Evolutionary conservation across 2,888 invertebrate species (phyloP), one percentile per base, ranked within the genome.

Genomic region (Epirrhoe alternata): DNA sequence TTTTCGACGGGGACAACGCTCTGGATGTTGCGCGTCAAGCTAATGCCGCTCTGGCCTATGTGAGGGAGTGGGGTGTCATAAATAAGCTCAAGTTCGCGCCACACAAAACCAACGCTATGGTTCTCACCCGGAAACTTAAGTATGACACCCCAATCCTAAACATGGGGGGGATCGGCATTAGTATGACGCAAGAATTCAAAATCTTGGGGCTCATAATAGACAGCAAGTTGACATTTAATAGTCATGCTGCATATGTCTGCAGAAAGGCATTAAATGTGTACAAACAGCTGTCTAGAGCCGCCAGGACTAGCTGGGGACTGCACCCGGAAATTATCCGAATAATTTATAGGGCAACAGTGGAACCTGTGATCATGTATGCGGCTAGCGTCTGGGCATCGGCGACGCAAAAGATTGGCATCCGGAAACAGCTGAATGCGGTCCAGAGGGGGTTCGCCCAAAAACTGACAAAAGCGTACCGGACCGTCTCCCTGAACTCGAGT

Each of bases 241-340:
- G 6, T 6, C 54, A 54, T 49, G 16, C 33, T n/a, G 10, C 55
- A n/a, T 14, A 16, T 6, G 16, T 17, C 7, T 54, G 54, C 17
- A 55, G 12, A 47, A 54, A 54, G 8, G 54, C 49, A 1, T 10
- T 38, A 8, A 24, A 47, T 17, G 24, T 59, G 0, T 59, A 51
- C 10, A 55, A 61, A 33, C 52, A 42, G 12, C 24, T 53, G 8
- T 33, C 45, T 58, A 68, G 63, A 31, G 53, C 53, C 14, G 53
- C 53, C 12, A 52, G 33, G n/a, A 16, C n/a, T 12, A 52, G 31
- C 52, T 67, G 47, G 33, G 66, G 66, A 61, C 68, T 68, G 50
- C 66, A 69, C 59, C 66, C 68, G 63, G 64, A 47, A n/a, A 61
- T 64, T 64, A 64, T 64, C 64, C 68, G 58, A 58, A 61, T 58